These are phyloP conservation scores for Epinephelus fuscoguttatus DNA, from an alignment of 2,113 vertebrate genomes.

Conservation along the genomic window DNA sequence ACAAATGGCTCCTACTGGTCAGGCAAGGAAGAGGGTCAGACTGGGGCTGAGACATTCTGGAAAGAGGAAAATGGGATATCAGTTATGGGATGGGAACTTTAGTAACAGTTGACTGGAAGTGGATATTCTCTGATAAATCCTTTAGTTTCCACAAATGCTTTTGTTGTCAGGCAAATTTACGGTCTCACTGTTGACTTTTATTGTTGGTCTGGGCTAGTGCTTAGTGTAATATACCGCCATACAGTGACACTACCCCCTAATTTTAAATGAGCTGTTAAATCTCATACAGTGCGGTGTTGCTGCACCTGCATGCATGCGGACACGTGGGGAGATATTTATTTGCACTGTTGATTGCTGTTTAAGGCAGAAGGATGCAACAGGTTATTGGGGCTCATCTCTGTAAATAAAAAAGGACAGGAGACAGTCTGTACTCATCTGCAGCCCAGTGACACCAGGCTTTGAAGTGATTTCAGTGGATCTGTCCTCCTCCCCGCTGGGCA, in stretches of 20 bases:
- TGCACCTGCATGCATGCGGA: constrained; percentile 19
- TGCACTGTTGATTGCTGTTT: constrained; percentile 63
- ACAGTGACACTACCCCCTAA: constrained; percentile 14
- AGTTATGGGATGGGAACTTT: constrained; percentile 19
- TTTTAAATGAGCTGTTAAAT: constrained; percentile 42
- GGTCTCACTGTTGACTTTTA: constrained; percentile 15
- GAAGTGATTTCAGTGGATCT: constrained; percentile 83
- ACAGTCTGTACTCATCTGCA: constrained; percentile 82
- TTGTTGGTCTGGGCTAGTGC: background rate
- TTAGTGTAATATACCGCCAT: constrained; percentile 1
- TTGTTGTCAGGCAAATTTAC: constrained; percentile 3
- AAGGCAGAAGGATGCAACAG: constrained; percentile 51
- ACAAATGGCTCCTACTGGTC: constrained; percentile 58
- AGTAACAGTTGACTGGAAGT: constrained; percentile 1
- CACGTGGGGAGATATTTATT: constrained; percentile 66
- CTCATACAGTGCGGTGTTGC: background rate
- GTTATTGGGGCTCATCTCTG: constrained; percentile 79
- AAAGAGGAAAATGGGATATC: constrained; percentile 8
- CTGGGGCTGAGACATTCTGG: constrained; percentile 22
- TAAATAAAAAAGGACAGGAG: constrained; percentile 82
- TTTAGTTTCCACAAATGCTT: constrained; percentile 1
- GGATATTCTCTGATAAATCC: background rate
- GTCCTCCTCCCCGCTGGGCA: constrained; percentile 76
- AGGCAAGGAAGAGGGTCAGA: constrained; percentile 43
- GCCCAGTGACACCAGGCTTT: constrained; percentile 84